These are phyloP conservation scores for Menidia menidia DNA, from an alignment of 2,797 vertebrate genomes.

Conservation along the genomic window DNA sequence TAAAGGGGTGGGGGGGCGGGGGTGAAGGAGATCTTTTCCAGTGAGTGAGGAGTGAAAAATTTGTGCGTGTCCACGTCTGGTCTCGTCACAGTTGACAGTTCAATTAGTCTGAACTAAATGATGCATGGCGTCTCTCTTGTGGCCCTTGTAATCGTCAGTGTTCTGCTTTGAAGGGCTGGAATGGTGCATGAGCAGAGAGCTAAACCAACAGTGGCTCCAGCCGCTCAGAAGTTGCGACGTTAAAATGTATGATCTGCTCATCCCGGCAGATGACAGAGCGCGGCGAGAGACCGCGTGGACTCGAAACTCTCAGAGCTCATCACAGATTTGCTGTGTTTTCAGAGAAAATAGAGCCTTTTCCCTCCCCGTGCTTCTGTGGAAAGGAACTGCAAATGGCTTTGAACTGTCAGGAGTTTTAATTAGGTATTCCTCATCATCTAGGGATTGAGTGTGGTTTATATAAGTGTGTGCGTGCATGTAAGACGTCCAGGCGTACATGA, in stretches of 20 bases:
- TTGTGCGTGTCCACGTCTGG: conserved; percentile 56
- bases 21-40: conserved; percentile 24
- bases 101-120: conserved; percentile 76
- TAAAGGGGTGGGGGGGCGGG: neutral
- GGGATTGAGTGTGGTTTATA: conserved; percentile 25
- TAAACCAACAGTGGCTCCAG: conserved; percentile 60
- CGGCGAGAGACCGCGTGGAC: conserved; percentile 48
- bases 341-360: conserved; percentile 36
- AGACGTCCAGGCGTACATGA: conserved; percentile 19
- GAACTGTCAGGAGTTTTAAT: conserved; percentile 75
- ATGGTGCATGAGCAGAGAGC: conserved; percentile 71
- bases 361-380: conserved; percentile 12
- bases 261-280: conserved; percentile 58
- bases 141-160: conserved; percentile 70
- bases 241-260: conserved; percentile 57
- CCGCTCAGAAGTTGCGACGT: conserved; percentile 49
- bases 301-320: conserved; percentile 65
- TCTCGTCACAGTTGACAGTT: conserved; percentile 77
- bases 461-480: conserved; percentile 9
- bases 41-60: conserved; percentile 55
- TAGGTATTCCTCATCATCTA: conserved; percentile 62
- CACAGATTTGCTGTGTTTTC: conserved; percentile 54
- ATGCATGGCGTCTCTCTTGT: conserved; percentile 71
- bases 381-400: conserved; percentile 64
- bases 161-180: conserved; percentile 73